These are phyloP conservation scores for Metaphire vulgaris DNA, from an alignment of 1,140 invertebrate genomes.

Conservation along the genomic window DNA sequence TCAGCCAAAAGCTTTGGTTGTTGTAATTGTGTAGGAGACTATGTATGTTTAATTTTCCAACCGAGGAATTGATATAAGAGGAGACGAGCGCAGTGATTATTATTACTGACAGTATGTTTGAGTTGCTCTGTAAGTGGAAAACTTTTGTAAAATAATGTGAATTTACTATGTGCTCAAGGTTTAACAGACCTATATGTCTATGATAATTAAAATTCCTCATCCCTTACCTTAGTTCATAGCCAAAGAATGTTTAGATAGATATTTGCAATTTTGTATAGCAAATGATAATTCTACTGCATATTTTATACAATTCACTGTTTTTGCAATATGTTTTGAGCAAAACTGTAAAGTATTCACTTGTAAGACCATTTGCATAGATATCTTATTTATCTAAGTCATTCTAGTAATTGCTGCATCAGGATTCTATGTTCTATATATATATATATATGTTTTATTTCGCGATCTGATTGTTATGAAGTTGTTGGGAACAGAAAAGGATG, in stretches of 20 bases:
- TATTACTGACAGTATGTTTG: too few species aligned
- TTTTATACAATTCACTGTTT: too few species aligned
- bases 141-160: too few species aligned
- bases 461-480: background rate
- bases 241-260: background rate
- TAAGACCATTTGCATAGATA: background rate
- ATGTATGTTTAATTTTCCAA: too few species aligned
- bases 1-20: too few species aligned
- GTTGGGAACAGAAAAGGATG: conserved; percentile 1
- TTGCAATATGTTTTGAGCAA: too few species aligned
- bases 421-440: too few species aligned
- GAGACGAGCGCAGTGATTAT: too few species aligned
- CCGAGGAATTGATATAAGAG: too few species aligned
- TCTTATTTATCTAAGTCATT: background rate
- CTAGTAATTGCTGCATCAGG: background rate
- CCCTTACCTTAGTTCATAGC: background rate
- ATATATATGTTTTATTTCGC: background rate
- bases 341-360: background rate
- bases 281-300: too few species aligned
- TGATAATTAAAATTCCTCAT: background rate
- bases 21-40: too few species aligned
- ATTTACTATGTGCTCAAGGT: background rate
- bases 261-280: background rate
- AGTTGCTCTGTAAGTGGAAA: too few species aligned
- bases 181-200: background rate